Conservation (phyloP, 2,113 vertebrate genomes). For the Struthio camelus region DNA sequence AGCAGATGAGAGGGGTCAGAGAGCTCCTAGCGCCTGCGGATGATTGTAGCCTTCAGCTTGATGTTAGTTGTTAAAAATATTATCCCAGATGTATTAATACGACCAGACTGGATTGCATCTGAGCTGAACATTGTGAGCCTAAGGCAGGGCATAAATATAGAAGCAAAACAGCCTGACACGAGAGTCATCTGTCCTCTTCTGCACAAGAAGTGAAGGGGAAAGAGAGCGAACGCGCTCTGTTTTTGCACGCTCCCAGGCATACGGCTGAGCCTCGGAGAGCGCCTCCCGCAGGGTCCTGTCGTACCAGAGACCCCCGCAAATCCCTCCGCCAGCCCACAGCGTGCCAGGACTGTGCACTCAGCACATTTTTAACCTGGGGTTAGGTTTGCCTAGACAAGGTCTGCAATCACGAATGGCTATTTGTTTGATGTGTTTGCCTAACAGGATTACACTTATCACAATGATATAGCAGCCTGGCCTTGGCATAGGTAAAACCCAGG, state of each 20-base stretch:
- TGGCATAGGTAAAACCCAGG: slow-evolving; percentile 23
- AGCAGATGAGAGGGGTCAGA: background rate
- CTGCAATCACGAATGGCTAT: background rate
- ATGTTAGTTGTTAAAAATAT: slow-evolving; percentile 66
- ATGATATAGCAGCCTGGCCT: slow-evolving; percentile 51
- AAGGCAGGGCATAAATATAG: slow-evolving; percentile 73
- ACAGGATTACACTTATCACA: slow-evolving; percentile 66
- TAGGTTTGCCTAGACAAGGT: slow-evolving; percentile 25
- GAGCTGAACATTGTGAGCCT: slow-evolving; percentile 70
- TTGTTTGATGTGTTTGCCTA: slow-evolving; percentile 59
- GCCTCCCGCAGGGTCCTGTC: background rate
- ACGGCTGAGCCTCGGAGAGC: background rate
- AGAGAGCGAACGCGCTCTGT: background rate
- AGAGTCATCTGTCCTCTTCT: slow-evolving; percentile 65
- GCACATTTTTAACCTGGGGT: slow-evolving; percentile 34
- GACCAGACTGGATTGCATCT: slow-evolving; percentile 63
- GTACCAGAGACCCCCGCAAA: background rate
- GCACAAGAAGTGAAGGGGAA: slow-evolving; percentile 27
- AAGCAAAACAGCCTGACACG: slow-evolving; percentile 64
- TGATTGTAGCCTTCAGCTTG: slow-evolving; percentile 34
- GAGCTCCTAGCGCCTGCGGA: background rate
- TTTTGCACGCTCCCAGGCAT: background rate
- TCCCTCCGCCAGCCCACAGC: background rate
- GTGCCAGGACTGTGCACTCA: background rate
- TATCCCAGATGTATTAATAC: slow-evolving; percentile 60